Base-by-base conservation (phyloP, 1,140 invertebrate genomes). In the Drosophila auraria region DNA sequence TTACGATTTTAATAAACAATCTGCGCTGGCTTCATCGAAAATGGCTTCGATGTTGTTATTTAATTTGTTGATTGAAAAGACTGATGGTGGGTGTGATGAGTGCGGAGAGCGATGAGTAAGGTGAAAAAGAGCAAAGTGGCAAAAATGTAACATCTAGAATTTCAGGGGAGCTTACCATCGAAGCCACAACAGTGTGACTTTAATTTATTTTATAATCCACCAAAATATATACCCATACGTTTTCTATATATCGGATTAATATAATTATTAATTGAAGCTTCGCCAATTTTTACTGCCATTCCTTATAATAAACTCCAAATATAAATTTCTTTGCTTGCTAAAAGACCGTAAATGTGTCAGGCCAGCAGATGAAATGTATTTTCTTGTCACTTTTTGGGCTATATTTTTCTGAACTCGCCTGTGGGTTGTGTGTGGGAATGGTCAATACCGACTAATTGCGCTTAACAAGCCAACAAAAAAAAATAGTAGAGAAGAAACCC, bases 391-490 rank as follows among this genome's bases (percentile, higher is more conserved):
- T 14, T 6, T 8, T 15, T 23, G 33, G n/a, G 12, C 30, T 3
- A n/a, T 44, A 44, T 42, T 54, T 45, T 25, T 1, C 15, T 44
- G 36, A 25, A 8, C 42, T 17, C 40, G n/a, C 12, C 54, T 60
- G 69, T 64, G 23, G 25, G 12, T 56, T 59, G 51, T 63, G 51
- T 66, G 51, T 59, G 74, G 62, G 45, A 42, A 70, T 69, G 80
- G 80, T 83, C 80, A 83, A 83, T 83, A 83, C 80, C 69, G 69
- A 83, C 80, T 83, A 83, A 83, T 83, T 83, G 80, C 80, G 80
- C 80, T 83, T 83, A 83, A 83, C 80, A 83, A 83, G 80, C 75
- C 68, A 83, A 57, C 23, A 57, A 38, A 38, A 56, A 23, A 38
- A 51, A 17, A 12, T 27, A n/a, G 76, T 64, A 69, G 51, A 60